Evolutionary conservation across 1,140 invertebrate genomes (phyloP), one percentile per base, ranked within the genome.

Genomic region (Oryctes rhinoceros): DNA sequence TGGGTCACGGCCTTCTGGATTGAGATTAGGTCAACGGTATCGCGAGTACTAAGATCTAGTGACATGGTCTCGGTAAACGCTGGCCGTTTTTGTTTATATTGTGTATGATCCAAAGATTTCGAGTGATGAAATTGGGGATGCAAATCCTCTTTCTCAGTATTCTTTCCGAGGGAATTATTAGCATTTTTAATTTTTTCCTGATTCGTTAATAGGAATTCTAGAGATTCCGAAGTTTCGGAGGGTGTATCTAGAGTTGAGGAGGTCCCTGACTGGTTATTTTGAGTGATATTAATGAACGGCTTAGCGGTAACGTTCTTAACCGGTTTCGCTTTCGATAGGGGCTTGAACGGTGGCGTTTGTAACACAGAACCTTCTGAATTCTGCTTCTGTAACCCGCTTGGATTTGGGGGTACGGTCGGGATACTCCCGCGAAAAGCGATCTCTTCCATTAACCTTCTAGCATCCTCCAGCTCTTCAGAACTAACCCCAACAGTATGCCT

Each of bases 401-500:
- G 83, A 59, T 59, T 59, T 4, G 18, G 53, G 18, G 39, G 39
- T 37, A 80, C 77, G 15, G 84, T 59, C 37, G 83, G 20, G 49
- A 20, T 18, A 74, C 44, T 76, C 10, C 84, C 78, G n/a, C 84
- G 77, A 15, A 92, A 84, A 7, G 89, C 88, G 84, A 92, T 91
- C 81, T 94, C 90, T 83, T 94, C 91, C 59, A 96, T 90, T 84
- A 94, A 91, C 77, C 92, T 91, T 65, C 94, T 89, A 0, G 95
- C 95, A 81, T 92, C 90, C 0, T 92, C 94, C 35, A 96, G 86
- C 83, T 96, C 95, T 85, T 95, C 94, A 1, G 90, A 89, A 4
- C 93, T 95, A 1, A 96, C 95, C 18, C 94, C 94, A 4, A 96
- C 94, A 0, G 95, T 96, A 84, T 96, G 94, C 3, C 95, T 89